These are phyloP conservation scores for Rhincodon typus DNA, from an alignment of 2,797 vertebrate species.

Conservation along the genomic window DNA sequence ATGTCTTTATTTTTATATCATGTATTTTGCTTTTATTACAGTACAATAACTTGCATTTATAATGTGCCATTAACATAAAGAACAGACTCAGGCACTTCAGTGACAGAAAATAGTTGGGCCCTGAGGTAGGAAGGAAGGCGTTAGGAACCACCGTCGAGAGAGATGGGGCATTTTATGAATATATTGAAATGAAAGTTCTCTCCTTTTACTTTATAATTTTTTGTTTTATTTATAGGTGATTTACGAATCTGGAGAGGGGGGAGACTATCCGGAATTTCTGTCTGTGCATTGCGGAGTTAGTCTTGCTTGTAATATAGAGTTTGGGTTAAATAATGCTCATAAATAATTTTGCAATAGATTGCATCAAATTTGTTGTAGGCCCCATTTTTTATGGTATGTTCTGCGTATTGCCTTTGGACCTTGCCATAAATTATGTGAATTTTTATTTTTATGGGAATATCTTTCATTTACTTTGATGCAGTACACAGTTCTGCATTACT, in stretches of 20 bases:
- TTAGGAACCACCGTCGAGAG: too few relatives aligned
- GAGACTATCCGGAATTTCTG: not conserved
- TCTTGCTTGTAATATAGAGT: not conserved
- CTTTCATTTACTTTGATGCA: slow-evolving; percentile 2
- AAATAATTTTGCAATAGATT: not conserved
- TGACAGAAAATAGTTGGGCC: not conserved
- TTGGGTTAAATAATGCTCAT: not conserved
- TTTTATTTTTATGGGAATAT: slow-evolving; percentile 14
- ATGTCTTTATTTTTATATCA: not conserved
- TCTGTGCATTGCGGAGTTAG: not conserved
- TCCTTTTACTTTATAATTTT: not conserved
- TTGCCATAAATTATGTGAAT: not conserved
- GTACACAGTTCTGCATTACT: not conserved
- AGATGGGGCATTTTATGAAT: too few relatives aligned
- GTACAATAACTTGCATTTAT: not conserved
- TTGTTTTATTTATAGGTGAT: not conserved
- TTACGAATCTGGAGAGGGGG: not conserved
- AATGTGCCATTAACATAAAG: not conserved
- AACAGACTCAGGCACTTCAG: not conserved
- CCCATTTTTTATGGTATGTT: not conserved
- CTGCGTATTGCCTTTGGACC: not conserved
- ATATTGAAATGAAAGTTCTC: not conserved
- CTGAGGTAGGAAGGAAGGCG: not conserved
- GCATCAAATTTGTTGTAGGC: not conserved
- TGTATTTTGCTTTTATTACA: not conserved